Evolutionary conservation across 1,140 invertebrate genomes (phyloP).

Genomic region (Rhyzopertha dominica): DNA sequence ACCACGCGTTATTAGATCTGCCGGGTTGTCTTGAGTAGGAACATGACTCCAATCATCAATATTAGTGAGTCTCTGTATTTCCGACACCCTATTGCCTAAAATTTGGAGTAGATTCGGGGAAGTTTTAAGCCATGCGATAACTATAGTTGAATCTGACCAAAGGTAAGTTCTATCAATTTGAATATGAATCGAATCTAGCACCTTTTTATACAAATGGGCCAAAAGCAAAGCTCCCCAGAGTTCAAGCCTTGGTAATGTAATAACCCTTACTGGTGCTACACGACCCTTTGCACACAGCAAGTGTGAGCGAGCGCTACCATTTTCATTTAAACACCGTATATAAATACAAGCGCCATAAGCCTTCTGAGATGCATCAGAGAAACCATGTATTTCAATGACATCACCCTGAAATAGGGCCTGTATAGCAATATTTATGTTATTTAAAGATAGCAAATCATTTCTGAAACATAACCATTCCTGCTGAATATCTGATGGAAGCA

Average conservation of each 20-base stretch:
- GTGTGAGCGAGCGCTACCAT: too few relatives aligned
- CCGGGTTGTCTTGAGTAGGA: constrained; percentile 22
- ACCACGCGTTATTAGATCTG: constrained; percentile 30
- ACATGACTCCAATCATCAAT: constrained; percentile 18
- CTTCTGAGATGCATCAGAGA: constrained; percentile 27
- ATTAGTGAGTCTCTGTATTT: constrained; percentile 35
- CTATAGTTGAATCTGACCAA: constrained; percentile 43
- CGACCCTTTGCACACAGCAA: constrained; percentile 35
- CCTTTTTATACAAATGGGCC: neutral
- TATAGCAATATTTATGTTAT: constrained; percentile 2
- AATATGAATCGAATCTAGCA: constrained; percentile 2
- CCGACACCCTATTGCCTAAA: constrained; percentile 41
- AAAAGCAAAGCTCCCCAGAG: constrained; percentile 38
- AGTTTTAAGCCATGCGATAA: constrained; percentile 39
- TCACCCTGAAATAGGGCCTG: neutral
- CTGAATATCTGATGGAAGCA: constrained; percentile 18
- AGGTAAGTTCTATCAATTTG: constrained; percentile 8
- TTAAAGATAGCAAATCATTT: neutral
- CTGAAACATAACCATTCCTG: neutral
- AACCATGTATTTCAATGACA: constrained; percentile 8
- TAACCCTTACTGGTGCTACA: constrained; percentile 34
- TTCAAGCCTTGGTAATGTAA: constrained; percentile 35
- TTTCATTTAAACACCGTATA: constrained; percentile 12
- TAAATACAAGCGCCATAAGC: constrained; percentile 37
- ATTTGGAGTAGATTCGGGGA: constrained; percentile 35